Percentiles rank a stretch among this genome's conserved stretches.
Conservation (phyloP, 2,113 vertebrate species). For the Thunnus thynnus region DNA sequence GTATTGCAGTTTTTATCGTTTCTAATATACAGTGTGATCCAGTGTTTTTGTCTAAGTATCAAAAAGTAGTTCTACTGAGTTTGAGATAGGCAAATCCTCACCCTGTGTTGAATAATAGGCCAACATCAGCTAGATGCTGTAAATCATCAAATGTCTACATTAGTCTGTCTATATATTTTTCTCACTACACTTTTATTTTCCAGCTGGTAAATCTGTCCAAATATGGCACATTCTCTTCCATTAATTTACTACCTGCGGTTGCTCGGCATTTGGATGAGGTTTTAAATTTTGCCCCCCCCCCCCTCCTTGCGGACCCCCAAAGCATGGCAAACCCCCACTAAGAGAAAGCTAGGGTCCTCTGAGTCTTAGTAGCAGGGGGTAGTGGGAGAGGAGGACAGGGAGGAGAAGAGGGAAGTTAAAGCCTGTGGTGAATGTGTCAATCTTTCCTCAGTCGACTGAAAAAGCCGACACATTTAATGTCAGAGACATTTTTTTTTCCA, state of each 20-base stretch:
- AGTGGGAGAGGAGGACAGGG: slow-evolving; percentile 13
- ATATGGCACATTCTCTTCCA: slow-evolving; percentile 5
- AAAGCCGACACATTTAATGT: slow-evolving; percentile 44
- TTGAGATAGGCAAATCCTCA: too few species aligned
- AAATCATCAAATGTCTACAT: too few species aligned
- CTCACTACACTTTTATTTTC: background rate
- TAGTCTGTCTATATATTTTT: background rate
- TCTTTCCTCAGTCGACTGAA: slow-evolving; percentile 48
- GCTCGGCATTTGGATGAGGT: slow-evolving; percentile 17
- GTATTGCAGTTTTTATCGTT: too few species aligned
- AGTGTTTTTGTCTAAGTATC: too few species aligned
- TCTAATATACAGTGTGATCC: too few species aligned
- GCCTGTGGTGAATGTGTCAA: slow-evolving; percentile 55
- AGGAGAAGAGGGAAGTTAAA: slow-evolving; percentile 42
- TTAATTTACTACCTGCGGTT: slow-evolving; percentile 37
- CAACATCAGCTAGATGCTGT: background rate
- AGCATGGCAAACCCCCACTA: slow-evolving; percentile 34
- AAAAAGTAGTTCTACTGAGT: too few species aligned
- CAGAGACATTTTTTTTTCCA: slow-evolving; percentile 22
- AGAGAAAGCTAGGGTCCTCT: slow-evolving; percentile 28
- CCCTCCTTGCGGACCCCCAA: slow-evolving; percentile 21
- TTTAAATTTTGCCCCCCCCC: slow-evolving; percentile 11
- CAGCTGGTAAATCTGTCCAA: slow-evolving; percentile 8
- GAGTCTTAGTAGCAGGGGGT: slow-evolving; percentile 55
- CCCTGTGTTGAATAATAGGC: background rate